Conservation (phyloP, 2,797 vertebrate species). For the Chloroceryle inda region DNA sequence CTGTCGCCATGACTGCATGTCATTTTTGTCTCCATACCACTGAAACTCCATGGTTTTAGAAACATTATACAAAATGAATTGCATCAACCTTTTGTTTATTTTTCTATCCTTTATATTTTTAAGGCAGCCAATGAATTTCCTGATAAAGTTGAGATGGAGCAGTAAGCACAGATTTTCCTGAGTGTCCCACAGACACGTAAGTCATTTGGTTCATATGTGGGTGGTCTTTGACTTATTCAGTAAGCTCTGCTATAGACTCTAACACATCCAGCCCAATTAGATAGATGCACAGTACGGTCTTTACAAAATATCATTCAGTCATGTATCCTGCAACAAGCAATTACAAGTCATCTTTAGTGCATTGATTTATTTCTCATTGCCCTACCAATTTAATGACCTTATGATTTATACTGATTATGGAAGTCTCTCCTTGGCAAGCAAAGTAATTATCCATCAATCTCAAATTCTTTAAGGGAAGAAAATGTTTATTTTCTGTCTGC, state of each 20-base stretch:
- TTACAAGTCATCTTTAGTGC: constrained; percentile 60
- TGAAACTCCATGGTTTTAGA: not conserved
- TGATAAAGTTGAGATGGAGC: constrained; percentile 23
- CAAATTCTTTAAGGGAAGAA: constrained; percentile 57
- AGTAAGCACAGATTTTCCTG: constrained; percentile 35
- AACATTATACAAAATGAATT: constrained; percentile 18
- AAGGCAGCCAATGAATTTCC: constrained; percentile 28
- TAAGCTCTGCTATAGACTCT: constrained; percentile 23
- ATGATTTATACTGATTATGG: constrained; percentile 63
- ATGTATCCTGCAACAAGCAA: constrained; percentile 58
- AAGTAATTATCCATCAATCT: constrained; percentile 70
- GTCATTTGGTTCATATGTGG: constrained; percentile 61
- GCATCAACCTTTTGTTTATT: constrained; percentile 38
- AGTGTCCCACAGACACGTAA: constrained; percentile 54
- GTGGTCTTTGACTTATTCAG: constrained; percentile 66
- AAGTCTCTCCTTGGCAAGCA: constrained; percentile 45
- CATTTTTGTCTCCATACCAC: not conserved
- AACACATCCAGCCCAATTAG: constrained; percentile 47
- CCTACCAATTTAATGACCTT: constrained; percentile 63
- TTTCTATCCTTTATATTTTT: not conserved
- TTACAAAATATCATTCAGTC: constrained; percentile 55
- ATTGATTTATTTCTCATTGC: constrained; percentile 62
- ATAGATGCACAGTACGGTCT: constrained; percentile 42
- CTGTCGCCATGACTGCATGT: not conserved
- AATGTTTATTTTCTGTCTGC: constrained; percentile 75